Conservation (phyloP, 2,888 invertebrate species). For the Cephus nigrinus region DNA sequence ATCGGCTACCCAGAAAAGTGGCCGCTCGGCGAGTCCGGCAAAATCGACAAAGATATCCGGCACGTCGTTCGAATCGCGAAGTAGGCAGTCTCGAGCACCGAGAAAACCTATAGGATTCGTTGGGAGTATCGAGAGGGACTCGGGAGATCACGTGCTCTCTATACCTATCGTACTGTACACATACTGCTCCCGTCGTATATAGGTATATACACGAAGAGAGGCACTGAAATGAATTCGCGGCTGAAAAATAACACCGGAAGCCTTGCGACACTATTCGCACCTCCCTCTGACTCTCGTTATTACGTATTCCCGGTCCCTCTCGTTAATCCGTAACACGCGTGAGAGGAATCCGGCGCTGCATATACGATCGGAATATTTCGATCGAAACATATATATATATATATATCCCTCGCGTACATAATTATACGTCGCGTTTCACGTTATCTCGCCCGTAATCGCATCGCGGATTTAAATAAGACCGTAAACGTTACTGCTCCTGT, state of each 20-base stretch:
- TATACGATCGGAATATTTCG: not conserved
- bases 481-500: constrained; percentile 19
- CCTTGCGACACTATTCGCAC: not conserved
- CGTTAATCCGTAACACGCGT: not conserved
- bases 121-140: constrained; percentile 13
- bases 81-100: constrained; percentile 23
- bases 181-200: not conserved
- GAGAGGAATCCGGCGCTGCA: constrained; percentile 5
- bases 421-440: constrained; percentile 18
- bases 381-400: not conserved
- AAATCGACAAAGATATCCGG: constrained; percentile 39
- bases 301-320: not conserved
- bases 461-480: not conserved
- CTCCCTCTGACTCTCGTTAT: not conserved
- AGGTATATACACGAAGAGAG: not conserved
- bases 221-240: not conserved
- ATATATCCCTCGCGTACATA: not conserved
- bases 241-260: not conserved
- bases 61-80: constrained; percentile 53
- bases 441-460: constrained; percentile 31
- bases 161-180: not conserved
- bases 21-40: constrained; percentile 25
- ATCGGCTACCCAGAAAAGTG: constrained; percentile 44
- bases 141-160: constrained; percentile 16
- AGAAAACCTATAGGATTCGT: constrained; percentile 11